Evolutionary conservation across 2,113 vertebrate genomes (phyloP).

Genomic region (Tetrax tetrax): DNA sequence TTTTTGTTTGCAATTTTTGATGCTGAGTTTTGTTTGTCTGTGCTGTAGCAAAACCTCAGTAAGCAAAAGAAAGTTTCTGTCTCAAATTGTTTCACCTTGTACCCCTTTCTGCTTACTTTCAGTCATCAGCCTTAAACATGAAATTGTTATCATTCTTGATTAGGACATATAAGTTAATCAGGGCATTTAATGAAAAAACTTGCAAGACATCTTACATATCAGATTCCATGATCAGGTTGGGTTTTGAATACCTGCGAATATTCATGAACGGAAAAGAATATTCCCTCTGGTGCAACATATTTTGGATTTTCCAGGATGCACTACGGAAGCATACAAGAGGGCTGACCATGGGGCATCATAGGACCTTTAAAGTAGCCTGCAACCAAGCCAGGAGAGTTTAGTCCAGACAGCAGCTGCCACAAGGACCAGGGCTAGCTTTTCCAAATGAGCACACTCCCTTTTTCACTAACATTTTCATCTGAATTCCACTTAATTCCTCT

Average conservation of each 20-base stretch:
- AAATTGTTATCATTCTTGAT: background rate
- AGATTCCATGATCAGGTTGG: background rate
- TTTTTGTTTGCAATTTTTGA: background rate
- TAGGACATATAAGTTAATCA: background rate
- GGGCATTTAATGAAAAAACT: background rate
- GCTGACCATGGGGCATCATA: background rate
- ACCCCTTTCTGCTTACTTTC: background rate
- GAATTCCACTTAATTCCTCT: background rate
- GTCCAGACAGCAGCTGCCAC: background rate
- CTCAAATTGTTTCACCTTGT: background rate
- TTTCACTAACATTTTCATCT: background rate
- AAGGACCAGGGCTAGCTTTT: background rate
- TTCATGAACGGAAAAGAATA: background rate
- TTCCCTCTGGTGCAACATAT: background rate
- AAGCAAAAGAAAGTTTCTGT: background rate
- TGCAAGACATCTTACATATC: background rate
- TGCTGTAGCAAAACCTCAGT: background rate
- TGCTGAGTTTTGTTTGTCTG: background rate
- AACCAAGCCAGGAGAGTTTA: background rate
- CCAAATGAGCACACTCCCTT: rapidly evolving
- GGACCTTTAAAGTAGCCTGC: background rate
- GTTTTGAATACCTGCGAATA: background rate
- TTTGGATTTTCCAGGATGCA: slow-evolving; percentile 10
- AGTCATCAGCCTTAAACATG: background rate
- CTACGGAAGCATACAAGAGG: background rate